Base-by-base conservation (phyloP, 1,140 invertebrate genomes). In the Oncopodura yosiiana region DNA sequence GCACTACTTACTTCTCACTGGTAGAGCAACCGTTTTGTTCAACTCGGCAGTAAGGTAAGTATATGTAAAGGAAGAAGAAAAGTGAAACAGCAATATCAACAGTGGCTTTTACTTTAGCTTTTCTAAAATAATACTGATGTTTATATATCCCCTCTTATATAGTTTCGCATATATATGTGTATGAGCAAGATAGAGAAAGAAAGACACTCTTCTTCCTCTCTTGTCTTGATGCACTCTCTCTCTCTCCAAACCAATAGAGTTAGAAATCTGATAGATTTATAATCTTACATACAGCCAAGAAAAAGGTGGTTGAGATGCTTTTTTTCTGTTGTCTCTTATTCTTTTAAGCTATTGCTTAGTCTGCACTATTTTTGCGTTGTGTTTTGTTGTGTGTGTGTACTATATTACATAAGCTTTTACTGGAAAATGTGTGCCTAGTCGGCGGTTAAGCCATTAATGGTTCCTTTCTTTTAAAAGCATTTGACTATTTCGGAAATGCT, bases 401-500 rank as follows among this genome's bases (percentile, higher is more conserved):
- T n/a, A n/a, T n/a, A n/a, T n/a, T n/a, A n/a, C n/a, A n/a, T n/a
- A n/a, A n/a, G n/a, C n/a, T n/a, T n/a, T n/a, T n/a, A n/a, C n/a
- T n/a, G n/a, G n/a, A n/a, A n/a, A n/a, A 16, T 6, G 16, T 16
- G 19, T 8, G 8, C 18, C 5, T 41, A 41, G 6, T 45, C 32
- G 27, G 51, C 23, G 39, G 41, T 44, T 38, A 19, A 24, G 41
- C 53, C 56, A 49, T 63, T 60, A 60, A 60, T 57, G 61, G 52
- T 49, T 58, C 53, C 50, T 49, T 60, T 56, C 54, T 63, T 63
- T 60, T 63, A 63, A 63, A 63, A 63, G 61, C 61, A 60, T 63
- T 63, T 57, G 41, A 60, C 57, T 63, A 63, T 63, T 63, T 63
- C 57, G 61, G 61, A 63, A 63, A 49, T 51, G 58, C 44, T 60